These are phyloP conservation scores for Hycleus cichorii DNA, from an alignment of 1,140 invertebrate genomes.

Conservation along the genomic window DNA sequence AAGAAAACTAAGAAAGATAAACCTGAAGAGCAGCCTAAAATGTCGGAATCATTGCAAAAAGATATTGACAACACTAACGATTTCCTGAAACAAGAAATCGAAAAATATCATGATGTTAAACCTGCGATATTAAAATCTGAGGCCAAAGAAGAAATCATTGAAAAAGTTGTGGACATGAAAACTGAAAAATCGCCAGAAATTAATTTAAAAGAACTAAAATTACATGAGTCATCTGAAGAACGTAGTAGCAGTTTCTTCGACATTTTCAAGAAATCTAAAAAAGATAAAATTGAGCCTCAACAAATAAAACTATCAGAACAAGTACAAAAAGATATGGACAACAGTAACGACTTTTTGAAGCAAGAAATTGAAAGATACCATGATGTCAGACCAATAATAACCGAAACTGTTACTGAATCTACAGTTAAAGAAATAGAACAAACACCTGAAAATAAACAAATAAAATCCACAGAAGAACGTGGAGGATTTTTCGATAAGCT, in stretches of 20 bases:
- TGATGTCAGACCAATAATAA: constrained; percentile 16
- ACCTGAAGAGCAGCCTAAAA: neutral
- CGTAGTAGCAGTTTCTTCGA: constrained; percentile 12
- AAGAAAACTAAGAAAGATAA: constrained; percentile 9
- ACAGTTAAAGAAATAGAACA: constrained; percentile 1
- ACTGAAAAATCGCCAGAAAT: neutral
- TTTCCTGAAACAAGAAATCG: constrained; percentile 12
- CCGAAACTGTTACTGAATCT: constrained; percentile 1
- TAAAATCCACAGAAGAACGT: constrained; percentile 3
- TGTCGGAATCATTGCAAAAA: constrained; percentile 7
- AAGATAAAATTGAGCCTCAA: constrained; percentile 20
- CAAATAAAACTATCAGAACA: neutral
- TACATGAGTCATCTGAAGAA: neutral
- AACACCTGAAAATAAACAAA: constrained; percentile 1
- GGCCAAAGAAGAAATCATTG: neutral
- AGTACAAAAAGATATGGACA: constrained; percentile 13
- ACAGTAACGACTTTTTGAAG: constrained; percentile 16
- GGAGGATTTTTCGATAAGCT: constrained; percentile 1
- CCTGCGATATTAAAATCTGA: neutral
- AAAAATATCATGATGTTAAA: constrained; percentile 11
- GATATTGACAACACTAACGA: constrained; percentile 4
- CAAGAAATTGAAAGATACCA: constrained; percentile 25
- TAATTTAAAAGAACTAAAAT: neutral
- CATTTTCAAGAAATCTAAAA: constrained; percentile 23
- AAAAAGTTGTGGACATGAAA: neutral